Evolutionary conservation across 2,113 vertebrate genomes (phyloP), one percentile per base, ranked within the genome.

Genomic region (Podiceps cristatus): DNA sequence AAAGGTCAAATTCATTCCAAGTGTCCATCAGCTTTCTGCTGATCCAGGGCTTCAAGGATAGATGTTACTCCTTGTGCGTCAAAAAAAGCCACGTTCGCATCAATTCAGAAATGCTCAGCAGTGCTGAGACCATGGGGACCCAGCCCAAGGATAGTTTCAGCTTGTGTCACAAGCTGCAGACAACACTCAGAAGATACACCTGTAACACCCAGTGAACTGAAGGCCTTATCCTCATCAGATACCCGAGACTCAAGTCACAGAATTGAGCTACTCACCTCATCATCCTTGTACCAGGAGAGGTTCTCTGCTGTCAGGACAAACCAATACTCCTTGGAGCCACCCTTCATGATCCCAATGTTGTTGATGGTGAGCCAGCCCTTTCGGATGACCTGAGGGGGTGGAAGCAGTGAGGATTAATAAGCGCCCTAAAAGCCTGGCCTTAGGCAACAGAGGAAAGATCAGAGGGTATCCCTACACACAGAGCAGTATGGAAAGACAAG

Each of bases 351-450:
- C 62, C 99, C 98, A 5, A 99, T 99, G 94, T 99, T 99, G 98
- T 99, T 99, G 98, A 99, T 99, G 96, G 99, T 99, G 96, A 99
- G 98, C 99, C 99, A 99, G 86, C 99, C 99, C 98, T 99, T 99
- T 62, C 99, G 99, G 98, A 99, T 99, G 96, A 99, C 99, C 99
- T 99, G 95, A n/a, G 44, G 82, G 59, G 91, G n/a, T 47, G 22
- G 71, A 90, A 97, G 74, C 42, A 63, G 42, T 4, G 22, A 71
- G 75, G 24, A 64, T 97, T 95, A 95, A 67, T 42, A 25, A 35
- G 16, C n/a, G n/a, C 31, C 33, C 63, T 49, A 58, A 16, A 31
- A 73, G 29, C 35, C n/a, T 19, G 56, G 53, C 55, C 50, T 72
- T 17, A 53, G 53, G 10, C 1, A 0, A 77, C 62, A 94, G 55